Conservation (phyloP, 2,888 invertebrate genomes). For the Alentia gelatinosa region DNA sequence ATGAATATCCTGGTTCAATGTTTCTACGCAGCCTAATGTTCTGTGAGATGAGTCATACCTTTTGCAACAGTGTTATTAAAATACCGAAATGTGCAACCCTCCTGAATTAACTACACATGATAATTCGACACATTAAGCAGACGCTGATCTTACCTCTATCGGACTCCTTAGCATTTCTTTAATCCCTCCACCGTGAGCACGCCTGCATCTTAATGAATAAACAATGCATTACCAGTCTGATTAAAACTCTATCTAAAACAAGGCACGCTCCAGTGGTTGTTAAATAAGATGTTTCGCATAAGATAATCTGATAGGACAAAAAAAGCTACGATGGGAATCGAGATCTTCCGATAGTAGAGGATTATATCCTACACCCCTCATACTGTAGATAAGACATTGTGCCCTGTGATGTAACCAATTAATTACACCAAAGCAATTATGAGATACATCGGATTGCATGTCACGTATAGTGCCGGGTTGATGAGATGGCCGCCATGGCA, state of each 20-base stretch:
- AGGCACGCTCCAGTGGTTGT: not conserved
- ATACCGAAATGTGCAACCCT: no score
- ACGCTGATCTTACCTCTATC: no score
- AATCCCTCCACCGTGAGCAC: no score
- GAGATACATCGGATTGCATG: slow-evolving; percentile 9
- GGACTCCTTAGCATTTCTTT: no score
- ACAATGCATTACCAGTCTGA: not conserved
- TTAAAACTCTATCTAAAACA: not conserved
- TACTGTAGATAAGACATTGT: not conserved
- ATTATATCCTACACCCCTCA: not conserved
- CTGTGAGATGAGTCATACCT: no score
- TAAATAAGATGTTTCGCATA: not conserved
- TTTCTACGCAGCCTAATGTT: no score
- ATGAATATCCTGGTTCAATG: no score
- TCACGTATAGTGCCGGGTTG: not conserved
- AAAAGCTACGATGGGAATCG: not conserved
- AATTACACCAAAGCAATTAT: slow-evolving; percentile 10
- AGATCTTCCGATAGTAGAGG: not conserved
- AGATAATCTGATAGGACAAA: not conserved
- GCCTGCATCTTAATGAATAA: not conserved
- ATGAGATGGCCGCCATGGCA: slow-evolving; percentile 1
- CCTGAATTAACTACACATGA: no score
- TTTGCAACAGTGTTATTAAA: no score
- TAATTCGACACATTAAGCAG: no score
- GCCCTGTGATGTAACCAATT: not conserved